Base-by-base conservation (phyloP, 2,797 vertebrate genomes). In the Cuniculus paca region DNA sequence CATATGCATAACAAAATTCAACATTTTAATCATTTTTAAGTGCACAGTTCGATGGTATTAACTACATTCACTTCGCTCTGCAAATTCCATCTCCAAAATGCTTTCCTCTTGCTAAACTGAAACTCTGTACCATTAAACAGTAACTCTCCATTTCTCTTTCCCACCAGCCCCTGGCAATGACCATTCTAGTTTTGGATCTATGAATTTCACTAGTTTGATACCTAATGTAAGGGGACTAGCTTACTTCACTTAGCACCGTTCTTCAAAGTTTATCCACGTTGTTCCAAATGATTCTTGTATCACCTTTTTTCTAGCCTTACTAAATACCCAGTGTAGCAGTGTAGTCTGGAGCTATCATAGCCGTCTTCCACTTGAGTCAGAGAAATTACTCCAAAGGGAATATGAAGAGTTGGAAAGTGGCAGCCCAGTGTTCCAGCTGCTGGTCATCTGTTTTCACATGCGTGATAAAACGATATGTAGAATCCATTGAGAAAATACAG, bases 231-330 rank as follows among this genome's bases (percentile, higher is more conserved):
- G 6, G 36, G 13, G 42, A 39, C 39, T 50, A 39, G 39, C 28
- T 65, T 84, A n/a, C 58, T 80, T 70, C 42, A 63, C 9, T 50
- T 81, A 28, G 26, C 19, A 84, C 26, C 83, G 20, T 63, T 94
- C 48, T 94, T 88, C 17, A 61, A 93, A 75, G 56, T 91, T 94
- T 28, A 31, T 61, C 26, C 22, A 16, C n/a, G 12, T 50, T 88
- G 45, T 72, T 74, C 20, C 20, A 36, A 26, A 45, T 48, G 22
- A 58, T 65, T 90, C 87, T 91, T 85, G 79, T 81, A 54, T 16
- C 2, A 31, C 68, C 22, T 88, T 52, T 72, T 80, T 39, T 68
- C 3, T 87, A 90, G 12, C 42, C 63, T 79, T 70, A 45, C 17
- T 34, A n/a, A 75, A n/a, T 48, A 93, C 5, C 1, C 31, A 50